Evolutionary conservation across 2,888 invertebrate genomes (phyloP).

Genomic region (Heliconius hortense): DNA sequence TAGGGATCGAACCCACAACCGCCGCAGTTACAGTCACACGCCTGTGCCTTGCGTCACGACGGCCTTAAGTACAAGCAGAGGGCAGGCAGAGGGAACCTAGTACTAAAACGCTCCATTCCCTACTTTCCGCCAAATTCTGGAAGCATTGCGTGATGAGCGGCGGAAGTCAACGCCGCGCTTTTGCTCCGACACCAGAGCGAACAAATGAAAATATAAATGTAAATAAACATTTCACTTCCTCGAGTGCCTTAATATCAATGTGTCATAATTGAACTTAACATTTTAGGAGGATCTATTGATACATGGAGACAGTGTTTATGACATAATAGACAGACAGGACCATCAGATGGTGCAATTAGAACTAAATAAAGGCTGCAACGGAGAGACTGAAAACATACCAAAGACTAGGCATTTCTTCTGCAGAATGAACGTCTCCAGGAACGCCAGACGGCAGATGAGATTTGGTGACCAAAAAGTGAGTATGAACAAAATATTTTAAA

Average conservation of each 20-base stretch:
- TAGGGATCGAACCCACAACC: no score
- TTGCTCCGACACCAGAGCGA: no score
- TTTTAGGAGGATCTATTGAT: slow-evolving; percentile 97
- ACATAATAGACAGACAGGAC: slow-evolving; percentile 99
- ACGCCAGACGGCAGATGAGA: slow-evolving; percentile 97
- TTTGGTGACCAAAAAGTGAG: slow-evolving; percentile 98
- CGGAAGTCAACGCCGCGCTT: no score
- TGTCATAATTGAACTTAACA: background rate
- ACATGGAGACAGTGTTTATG: slow-evolving; percentile 99
- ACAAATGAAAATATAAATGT: no score
- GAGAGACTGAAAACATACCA: slow-evolving; percentile 81
- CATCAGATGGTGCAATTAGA: slow-evolving; percentile 97
- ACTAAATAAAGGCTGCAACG: slow-evolving; percentile 84
- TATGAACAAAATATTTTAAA: background rate
- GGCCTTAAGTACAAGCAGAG: no score
- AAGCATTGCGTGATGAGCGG: no score
- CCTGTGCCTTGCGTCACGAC: no score
- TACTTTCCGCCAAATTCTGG: no score
- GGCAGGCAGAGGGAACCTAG: no score
- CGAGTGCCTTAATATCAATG: background rate
- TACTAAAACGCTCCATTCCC: no score
- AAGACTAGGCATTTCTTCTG: slow-evolving; percentile 94
- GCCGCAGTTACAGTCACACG: no score
- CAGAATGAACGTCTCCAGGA: slow-evolving; percentile 98
- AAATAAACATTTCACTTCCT: no score